A percentile compares a stretch with the other conserved stretches of the same genome.
Conservation (phyloP, 2,113 vertebrate genomes). For the Protobothrops mucrosquamatus region DNA sequence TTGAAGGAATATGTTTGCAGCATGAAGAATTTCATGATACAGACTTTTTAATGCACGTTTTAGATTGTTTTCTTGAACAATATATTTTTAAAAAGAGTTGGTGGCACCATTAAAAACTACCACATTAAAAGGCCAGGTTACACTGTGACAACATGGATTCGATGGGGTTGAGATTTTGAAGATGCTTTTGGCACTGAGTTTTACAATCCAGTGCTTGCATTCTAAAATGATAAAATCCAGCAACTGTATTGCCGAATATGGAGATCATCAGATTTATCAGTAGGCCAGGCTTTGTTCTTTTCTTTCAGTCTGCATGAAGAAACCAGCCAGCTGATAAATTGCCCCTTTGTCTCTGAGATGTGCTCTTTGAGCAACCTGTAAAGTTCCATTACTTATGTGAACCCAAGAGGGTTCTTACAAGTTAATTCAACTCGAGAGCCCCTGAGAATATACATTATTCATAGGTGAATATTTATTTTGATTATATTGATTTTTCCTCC, state of each 20-base stretch:
- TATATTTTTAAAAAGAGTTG: not conserved
- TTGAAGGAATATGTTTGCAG: not conserved
- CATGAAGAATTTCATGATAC: not conserved
- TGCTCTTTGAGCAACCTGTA: slow-evolving; percentile 13
- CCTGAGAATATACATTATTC: slow-evolving; percentile 36
- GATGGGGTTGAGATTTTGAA: not conserved
- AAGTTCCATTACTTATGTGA: slow-evolving; percentile 17
- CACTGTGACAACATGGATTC: not conserved
- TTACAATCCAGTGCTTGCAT: not conserved
- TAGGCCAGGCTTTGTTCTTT: not conserved
- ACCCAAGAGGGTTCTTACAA: slow-evolving; percentile 15
- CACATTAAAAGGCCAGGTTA: not conserved
- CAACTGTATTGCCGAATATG: not conserved
- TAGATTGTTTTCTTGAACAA: not conserved
- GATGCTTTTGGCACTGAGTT: not conserved
- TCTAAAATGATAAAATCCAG: not conserved
- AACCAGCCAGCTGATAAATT: not conserved
- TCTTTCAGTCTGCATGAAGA: not conserved
- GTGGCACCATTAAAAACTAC: too few species aligned
- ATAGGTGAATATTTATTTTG: slow-evolving; percentile 25
- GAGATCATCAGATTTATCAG: not conserved
- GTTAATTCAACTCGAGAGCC: slow-evolving; percentile 17
- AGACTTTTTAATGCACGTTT: not conserved
- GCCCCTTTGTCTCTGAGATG: not conserved
- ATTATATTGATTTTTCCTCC: slow-evolving; percentile 23